These are phyloP conservation scores for Ia io DNA, from an alignment of 2,113 vertebrate genomes.

Conservation along the genomic window DNA sequence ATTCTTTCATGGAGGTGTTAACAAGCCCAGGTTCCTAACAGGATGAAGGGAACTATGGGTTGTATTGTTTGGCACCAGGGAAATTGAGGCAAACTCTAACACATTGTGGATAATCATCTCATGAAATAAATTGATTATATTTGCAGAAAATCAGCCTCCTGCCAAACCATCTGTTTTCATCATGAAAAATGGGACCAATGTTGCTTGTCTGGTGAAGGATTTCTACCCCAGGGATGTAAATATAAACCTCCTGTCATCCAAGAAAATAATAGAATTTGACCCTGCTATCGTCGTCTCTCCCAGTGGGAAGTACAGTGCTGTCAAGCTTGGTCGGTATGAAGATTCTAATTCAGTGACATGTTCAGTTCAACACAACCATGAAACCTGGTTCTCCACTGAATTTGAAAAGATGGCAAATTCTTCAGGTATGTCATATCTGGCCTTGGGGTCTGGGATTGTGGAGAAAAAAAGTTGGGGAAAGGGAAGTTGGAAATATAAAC, in stretches of 20 bases:
- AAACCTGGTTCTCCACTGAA: neutral
- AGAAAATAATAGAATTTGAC: neutral
- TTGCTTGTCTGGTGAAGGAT: conserved; percentile 76
- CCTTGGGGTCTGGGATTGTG: neutral
- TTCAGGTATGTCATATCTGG: conserved; percentile 34
- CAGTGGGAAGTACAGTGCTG: conserved; percentile 64
- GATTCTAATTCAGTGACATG: conserved; percentile 63
- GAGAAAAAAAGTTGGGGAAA: neutral
- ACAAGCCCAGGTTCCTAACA: neutral
- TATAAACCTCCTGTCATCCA: conserved; percentile 47
- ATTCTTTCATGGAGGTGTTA: neutral
- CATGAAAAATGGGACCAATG: conserved; percentile 70
- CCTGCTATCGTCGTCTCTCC: conserved; percentile 5
- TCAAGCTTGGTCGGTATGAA: conserved; percentile 65
- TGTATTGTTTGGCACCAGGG: neutral
- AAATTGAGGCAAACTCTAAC: neutral
- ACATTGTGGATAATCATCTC: neutral
- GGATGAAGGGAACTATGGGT: neutral
- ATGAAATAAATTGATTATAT: conserved; percentile 43
- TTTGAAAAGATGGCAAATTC: neutral
- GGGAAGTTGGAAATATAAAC: neutral
- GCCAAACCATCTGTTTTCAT: conserved; percentile 69
- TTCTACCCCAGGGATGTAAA: conserved; percentile 59
- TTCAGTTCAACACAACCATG: conserved; percentile 34
- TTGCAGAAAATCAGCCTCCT: neutral